Evolutionary conservation across 1,140 invertebrate genomes (phyloP).

Genomic region (Plectus sambesii): DNA sequence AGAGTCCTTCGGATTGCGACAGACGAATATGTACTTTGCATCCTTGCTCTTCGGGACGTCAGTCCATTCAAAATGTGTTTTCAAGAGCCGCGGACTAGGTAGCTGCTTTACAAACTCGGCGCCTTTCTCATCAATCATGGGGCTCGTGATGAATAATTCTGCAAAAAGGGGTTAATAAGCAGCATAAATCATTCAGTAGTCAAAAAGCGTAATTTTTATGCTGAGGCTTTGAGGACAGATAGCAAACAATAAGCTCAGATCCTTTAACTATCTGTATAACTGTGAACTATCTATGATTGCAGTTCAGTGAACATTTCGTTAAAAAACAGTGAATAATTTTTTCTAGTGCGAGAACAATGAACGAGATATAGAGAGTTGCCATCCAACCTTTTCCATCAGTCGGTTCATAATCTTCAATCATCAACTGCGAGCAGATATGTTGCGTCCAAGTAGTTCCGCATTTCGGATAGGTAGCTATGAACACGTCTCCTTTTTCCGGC

Average conservation of each 20-base stretch:
- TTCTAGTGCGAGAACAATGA: too few species aligned
- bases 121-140: slow-evolving; percentile 44
- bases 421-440: slow-evolving; percentile 42
- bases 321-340: too few species aligned
- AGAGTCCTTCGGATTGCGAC: slow-evolving; percentile 37
- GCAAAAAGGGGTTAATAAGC: slow-evolving; percentile 22
- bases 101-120: slow-evolving; percentile 31
- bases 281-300: too few species aligned
- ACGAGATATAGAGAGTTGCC: too few species aligned
- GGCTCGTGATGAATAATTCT: slow-evolving; percentile 37
- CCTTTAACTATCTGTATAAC: slow-evolving; percentile 2
- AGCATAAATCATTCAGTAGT: not conserved
- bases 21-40: slow-evolving; percentile 42
- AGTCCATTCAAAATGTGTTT: slow-evolving; percentile 38
- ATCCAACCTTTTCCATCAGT: slow-evolving; percentile 39
- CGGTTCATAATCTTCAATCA: slow-evolving; percentile 31
- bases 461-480: slow-evolving; percentile 28
- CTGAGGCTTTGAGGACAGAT: not conserved
- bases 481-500: slow-evolving; percentile 17
- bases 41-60: slow-evolving; percentile 35
- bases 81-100: slow-evolving; percentile 35
- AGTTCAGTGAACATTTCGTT: not conserved
- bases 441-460: slow-evolving; percentile 46
- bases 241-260: not conserved
- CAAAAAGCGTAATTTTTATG: slow-evolving; percentile 1